phyloP scores from a whole-genome alignment of 2,113 vertebrate genomes.

The Cyanoliseus patagonus region DNA sequence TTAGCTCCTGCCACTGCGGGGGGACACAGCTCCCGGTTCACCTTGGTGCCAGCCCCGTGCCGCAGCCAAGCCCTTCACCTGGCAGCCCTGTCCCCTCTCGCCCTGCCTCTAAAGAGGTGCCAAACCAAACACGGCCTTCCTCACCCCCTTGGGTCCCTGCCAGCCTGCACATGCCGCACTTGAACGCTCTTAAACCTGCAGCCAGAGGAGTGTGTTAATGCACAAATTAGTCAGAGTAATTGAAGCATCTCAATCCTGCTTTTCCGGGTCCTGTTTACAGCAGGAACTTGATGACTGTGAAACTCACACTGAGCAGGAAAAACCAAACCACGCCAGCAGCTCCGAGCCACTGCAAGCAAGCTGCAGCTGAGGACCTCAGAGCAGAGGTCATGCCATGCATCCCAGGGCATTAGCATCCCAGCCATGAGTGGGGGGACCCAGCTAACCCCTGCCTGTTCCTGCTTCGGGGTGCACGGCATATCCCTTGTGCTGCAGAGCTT shows the following conservation, averaged over 20 bases:
- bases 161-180: not conserved
- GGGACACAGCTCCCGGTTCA: not conserved
- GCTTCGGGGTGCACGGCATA: rapidly evolving
- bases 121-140: not conserved
- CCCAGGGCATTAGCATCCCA: not conserved
- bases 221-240: not conserved
- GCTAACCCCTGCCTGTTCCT: not conserved
- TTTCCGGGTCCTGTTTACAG: rapidly evolving
- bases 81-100: not conserved
- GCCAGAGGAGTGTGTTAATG: not conserved
- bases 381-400: not conserved
- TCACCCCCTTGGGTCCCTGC: not conserved
- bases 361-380: rapidly evolving
- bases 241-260: not conserved
- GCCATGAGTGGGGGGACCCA: not conserved
- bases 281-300: not conserved
- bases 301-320: not conserved
- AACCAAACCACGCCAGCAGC: not conserved
- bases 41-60: not conserved
- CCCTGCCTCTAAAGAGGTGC: not conserved
- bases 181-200: not conserved
- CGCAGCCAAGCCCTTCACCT: not conserved
- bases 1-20: not conserved
- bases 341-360: rapidly evolving
- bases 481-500: not conserved